These are phyloP conservation scores for Agrenia bidenticulata DNA, from an alignment of 2,888 invertebrate genomes.

Conservation along the genomic window DNA sequence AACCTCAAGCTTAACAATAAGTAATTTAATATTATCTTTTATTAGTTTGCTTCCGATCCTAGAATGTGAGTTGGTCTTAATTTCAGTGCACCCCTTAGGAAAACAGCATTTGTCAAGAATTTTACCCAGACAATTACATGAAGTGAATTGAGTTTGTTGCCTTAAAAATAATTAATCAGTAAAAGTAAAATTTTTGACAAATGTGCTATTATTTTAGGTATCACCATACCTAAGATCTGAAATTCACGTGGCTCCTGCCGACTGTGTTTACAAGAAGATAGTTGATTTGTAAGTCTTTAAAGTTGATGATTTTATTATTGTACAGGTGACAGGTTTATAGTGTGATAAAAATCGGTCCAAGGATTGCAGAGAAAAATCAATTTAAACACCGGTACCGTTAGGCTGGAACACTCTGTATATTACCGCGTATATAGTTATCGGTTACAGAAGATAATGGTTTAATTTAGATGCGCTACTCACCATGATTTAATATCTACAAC, in stretches of 20 bases:
- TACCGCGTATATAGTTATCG: too few relatives aligned
- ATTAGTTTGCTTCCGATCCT: constrained; percentile 70
- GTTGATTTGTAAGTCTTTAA: constrained; percentile 38
- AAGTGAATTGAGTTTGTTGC: constrained; percentile 65
- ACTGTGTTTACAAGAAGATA: constrained; percentile 39
- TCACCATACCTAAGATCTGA: constrained; percentile 38
- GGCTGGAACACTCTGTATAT: too few relatives aligned
- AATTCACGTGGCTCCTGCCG: constrained; percentile 38
- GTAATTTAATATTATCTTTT: constrained; percentile 55
- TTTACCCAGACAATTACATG: constrained; percentile 68
- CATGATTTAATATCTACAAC: constrained; percentile 92
- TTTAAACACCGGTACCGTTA: too few relatives aligned
- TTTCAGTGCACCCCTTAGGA: constrained; percentile 83
- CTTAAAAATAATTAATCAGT: not conserved
- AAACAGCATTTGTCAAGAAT: constrained; percentile 69
- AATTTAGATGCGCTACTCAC: constrained; percentile 61
- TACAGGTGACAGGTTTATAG: not conserved
- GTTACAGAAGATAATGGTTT: not conserved
- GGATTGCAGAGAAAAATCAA: too few relatives aligned
- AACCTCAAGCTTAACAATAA: constrained; percentile 30
- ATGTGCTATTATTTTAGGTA: constrained; percentile 25
- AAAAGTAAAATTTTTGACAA: not conserved
- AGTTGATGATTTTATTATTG: not conserved
- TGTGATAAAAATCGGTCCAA: not conserved
- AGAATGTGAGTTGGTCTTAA: constrained; percentile 84